A percentile compares a stretch with the other conserved stretches of the same genome.
phyloP scores from a whole-genome alignment of 92 coral and sea anemone genomes.

The Phenganax stokvisi region DNA sequence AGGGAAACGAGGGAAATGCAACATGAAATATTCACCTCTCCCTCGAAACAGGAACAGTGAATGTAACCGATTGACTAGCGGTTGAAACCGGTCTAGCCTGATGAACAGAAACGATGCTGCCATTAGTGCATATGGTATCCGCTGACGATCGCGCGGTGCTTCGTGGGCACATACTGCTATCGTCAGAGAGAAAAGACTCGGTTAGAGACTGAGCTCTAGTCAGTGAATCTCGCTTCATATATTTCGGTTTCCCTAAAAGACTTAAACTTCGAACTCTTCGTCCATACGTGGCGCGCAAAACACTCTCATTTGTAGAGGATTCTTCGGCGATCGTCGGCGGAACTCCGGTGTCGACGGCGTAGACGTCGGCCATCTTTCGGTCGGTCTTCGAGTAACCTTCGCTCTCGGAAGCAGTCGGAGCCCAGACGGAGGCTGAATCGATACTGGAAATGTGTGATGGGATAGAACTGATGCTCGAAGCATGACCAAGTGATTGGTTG shows the following conservation, averaged over 20 bases:
- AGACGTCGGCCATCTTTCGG: conserved; percentile 21
- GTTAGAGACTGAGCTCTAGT: conserved; percentile 28
- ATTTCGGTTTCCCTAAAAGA: conserved; percentile 20
- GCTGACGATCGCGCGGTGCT: conserved; percentile 18
- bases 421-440: conserved; percentile 31
- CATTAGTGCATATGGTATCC: conserved; percentile 18
- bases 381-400: conserved; percentile 27
- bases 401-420: conserved; percentile 29
- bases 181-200: conserved; percentile 20
- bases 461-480: conserved; percentile 36
- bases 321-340: conserved; percentile 43
- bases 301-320: conserved; percentile 21
- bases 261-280: conserved; percentile 25
- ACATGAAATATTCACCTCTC: conserved; percentile 8
- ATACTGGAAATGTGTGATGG: conserved; percentile 40
- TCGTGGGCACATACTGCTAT: not conserved
- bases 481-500: conserved; percentile 28
- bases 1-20: no score
- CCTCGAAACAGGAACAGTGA: conserved; percentile 31
- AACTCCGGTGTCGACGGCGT: conserved; percentile 31
- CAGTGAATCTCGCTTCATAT: conserved; percentile 10
- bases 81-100: conserved; percentile 9
- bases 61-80: not conserved
- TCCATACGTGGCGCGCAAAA: not conserved
- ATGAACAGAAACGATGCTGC: conserved; percentile 26